phyloP scores from a whole-genome alignment of 1,140 invertebrate genomes.

The Diabrotica undecimpunctata region DNA sequence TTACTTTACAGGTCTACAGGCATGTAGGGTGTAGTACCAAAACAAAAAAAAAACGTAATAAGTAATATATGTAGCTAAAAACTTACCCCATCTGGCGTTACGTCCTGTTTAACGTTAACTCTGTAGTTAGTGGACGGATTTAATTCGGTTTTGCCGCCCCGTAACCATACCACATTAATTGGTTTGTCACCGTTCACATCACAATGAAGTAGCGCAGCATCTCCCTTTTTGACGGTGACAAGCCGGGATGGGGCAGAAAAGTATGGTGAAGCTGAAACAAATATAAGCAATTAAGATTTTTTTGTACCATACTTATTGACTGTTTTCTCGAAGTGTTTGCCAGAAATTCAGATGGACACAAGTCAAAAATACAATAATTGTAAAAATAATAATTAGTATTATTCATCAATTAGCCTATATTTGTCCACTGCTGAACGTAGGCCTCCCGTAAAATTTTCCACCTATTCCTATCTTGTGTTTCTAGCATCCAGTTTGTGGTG shows the following conservation, averaged over 20 bases:
- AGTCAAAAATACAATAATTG: neutral
- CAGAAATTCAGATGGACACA: neutral
- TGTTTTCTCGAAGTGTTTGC: neutral
- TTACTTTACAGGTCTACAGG: no score
- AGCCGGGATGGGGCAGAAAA: slow-evolving; percentile 65
- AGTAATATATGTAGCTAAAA: no score
- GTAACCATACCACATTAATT: slow-evolving; percentile 72
- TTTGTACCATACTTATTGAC: neutral
- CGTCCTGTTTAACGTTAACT: slow-evolving; percentile 65
- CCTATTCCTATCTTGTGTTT: no score
- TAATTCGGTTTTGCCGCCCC: slow-evolving; percentile 62
- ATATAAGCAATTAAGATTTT: neutral
- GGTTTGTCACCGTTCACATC: slow-evolving; percentile 81
- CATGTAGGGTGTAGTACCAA: no score
- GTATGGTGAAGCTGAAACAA: slow-evolving; percentile 62
- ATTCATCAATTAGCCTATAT: no score
- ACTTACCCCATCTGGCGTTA: slow-evolving; percentile 60
- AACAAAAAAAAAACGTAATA: no score
- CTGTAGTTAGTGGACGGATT: slow-evolving; percentile 66
- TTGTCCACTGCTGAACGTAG: no score
- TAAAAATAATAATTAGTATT: no score
- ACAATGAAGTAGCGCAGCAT: slow-evolving; percentile 69
- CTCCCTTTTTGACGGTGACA: slow-evolving; percentile 70
- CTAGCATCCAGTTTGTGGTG: no score
- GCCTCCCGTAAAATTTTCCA: no score